A percentile compares a stretch with the other conserved stretches of the same genome.
These are phyloP conservation scores for Muschampia plurimacula DNA, from an alignment of 2,888 invertebrate species.

Conservation along the genomic window DNA sequence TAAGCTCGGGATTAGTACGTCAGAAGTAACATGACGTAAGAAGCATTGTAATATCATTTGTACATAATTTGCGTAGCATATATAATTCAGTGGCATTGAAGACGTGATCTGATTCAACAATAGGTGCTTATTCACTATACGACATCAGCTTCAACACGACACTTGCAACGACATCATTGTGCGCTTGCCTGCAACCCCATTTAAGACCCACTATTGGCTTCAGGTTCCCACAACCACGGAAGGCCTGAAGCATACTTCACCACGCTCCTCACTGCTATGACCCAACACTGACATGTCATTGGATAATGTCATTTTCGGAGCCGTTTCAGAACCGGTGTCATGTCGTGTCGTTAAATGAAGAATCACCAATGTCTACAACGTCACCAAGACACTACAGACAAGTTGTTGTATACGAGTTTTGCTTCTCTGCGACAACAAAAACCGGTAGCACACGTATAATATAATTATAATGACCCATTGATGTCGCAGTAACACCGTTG, in stretches of 20 bases:
- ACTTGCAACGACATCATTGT: too few species aligned
- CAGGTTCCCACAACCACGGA: too few species aligned
- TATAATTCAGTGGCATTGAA: neutral
- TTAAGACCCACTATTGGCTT: too few species aligned
- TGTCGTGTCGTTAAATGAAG: too few species aligned
- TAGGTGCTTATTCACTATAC: neutral
- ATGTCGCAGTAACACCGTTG: slow-evolving; percentile 2
- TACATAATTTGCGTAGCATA: slow-evolving; percentile 11
- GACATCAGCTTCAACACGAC: neutral
- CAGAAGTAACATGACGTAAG: slow-evolving; percentile 33
- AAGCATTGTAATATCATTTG: slow-evolving; percentile 15
- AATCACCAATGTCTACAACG: neutral
- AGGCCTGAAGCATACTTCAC: too few species aligned
- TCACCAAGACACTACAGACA: neutral
- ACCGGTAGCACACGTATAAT: neutral
- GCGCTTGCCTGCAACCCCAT: too few species aligned
- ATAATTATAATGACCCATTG: slow-evolving; percentile 1
- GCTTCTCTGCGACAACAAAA: neutral
- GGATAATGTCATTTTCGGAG: too few species aligned
- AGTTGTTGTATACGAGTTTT: neutral
- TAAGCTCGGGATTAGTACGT: slow-evolving; percentile 33
- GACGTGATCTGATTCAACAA: neutral
- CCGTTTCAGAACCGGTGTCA: too few species aligned
- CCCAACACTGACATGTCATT: too few species aligned
- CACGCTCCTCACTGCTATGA: too few species aligned